Percentiles rank a stretch among this genome's conserved stretches.
Conservation (phyloP, 2,797 vertebrate genomes). For the Tokudaia tokunoshimensis region DNA sequence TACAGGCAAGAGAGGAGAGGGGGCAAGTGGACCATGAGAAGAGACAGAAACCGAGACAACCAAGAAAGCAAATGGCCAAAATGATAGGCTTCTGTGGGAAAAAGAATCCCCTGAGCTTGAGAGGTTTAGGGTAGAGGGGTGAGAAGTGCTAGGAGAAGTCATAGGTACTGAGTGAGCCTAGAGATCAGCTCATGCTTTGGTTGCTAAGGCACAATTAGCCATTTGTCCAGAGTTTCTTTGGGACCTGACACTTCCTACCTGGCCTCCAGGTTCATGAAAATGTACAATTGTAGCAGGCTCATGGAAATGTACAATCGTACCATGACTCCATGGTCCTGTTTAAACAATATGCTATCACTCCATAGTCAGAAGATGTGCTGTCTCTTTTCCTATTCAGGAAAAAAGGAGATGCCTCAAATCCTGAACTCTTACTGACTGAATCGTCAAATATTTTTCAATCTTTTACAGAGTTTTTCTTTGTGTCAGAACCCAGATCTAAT, state of each 20-base stretch:
- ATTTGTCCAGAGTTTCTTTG: not conserved
- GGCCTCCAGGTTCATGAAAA: not conserved
- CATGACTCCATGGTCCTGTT: not conserved
- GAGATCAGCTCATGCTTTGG: not conserved
- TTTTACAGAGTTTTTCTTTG: slow-evolving; percentile 59
- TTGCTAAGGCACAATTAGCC: not conserved
- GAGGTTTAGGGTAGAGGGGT: not conserved
- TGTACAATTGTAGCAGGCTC: not conserved
- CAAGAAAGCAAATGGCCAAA: not conserved
- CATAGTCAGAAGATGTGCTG: not conserved
- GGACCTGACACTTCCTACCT: not conserved
- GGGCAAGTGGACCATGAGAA: not conserved
- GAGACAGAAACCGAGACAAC: not conserved
- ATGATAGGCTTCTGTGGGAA: not conserved
- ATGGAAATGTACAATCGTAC: slow-evolving; percentile 27
- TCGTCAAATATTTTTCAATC: slow-evolving; percentile 34
- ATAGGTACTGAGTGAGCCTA: not conserved
- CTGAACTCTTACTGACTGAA: slow-evolving; percentile 17
- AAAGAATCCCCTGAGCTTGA: not conserved
- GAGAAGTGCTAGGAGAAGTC: not conserved
- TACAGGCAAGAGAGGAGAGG: not conserved
- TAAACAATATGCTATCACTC: not conserved
- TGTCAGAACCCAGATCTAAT: not conserved
- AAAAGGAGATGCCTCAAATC: slow-evolving; percentile 23
- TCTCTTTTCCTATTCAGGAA: not conserved